Base-by-base conservation (phyloP, 1,140 invertebrate species). In the Globodera rostochiensis region DNA sequence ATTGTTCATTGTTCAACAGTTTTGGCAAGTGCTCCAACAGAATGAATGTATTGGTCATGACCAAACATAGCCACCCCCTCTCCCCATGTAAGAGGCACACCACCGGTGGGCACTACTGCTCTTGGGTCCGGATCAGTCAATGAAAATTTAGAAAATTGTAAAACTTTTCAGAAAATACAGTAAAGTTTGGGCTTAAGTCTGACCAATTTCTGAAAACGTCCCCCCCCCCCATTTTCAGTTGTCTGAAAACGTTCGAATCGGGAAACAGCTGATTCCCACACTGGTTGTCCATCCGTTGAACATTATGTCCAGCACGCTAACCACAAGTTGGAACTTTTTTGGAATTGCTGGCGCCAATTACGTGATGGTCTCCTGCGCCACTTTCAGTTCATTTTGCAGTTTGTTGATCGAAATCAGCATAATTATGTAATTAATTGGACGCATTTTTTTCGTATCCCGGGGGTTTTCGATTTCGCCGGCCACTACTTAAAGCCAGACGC, bases 241-340 rank as follows among this genome's bases (percentile, higher is more conserved):
- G 21, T 75, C 74, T 15, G 74, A 75, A 50, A 75, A 75, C 60
- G 46, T 75, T 47, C 25, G 74, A n/a, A 75, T 64, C 36, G 74
- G 49, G 9, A 75, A 75, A 50, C 74, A 75, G 46, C 25, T 75
- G 60, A 49, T 75, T 50, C 74, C 74, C 67, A 45, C 67, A 19
- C 15, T 69, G 67, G n/a, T 69, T 7, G 7, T 69, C 67, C 67
- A 69, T 69, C 36, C 15, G n/a, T 69, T 21, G 8, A 69, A 69
- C 67, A 69, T 69, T 45, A 69, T 69, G 67, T 69, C 67, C 67
- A 69, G 67, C 67, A 69, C n/a, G 7, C 15, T 69, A 8, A 19
- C 15, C 36, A 69, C 67, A 7, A 69, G 7, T 45, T 69, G 67
- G 67, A 13, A 45, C 67, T 69, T 4, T 69, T 69, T 69, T 9